Evolutionary conservation across 2,797 vertebrate genomes (phyloP), one percentile per base, ranked within the genome.

Genomic region (Malurus leucopterus): DNA sequence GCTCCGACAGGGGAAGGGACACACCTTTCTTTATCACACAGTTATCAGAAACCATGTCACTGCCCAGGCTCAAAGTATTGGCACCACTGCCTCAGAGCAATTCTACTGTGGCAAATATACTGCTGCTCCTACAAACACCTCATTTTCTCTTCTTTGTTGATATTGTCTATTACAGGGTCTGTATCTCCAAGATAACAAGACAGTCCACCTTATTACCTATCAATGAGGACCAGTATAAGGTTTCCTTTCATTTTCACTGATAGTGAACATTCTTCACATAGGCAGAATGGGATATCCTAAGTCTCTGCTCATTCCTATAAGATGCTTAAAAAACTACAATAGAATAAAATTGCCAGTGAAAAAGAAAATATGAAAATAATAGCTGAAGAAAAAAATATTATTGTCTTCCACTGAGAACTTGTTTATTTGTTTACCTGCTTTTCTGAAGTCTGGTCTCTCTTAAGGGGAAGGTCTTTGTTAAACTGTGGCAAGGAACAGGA

Each of bases 181-280:
- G 40, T 46, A 58, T 49, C 65, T 87, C 47, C 44, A 38, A 88
- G 62, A 68, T 71, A 91, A 77, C 17, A 61, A 86, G 47, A 11
- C 47, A 62, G 44, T 51, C 54, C 36, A 55, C 84, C 55, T 86
- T 79, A 76, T 61, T 57, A 67, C 30, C 70, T 54, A 41, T 68
- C 71, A 86, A 84, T 74, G 54, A 87, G 21, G n/a, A 74, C 85
- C 47, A 54, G 29, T 49, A 77, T 27, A 68, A 85, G 49, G 23
- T 53, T 92, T 77, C 29, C 34, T 80, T 86, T 90, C 75, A 59
- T 91, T 87, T 85, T 89, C 51, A 76, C 54, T 64, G 68, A 89
- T n/a, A 76, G 29, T 21, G 11, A 79, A 74, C 50, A 83, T 77
- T 90, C 40, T 82, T 62, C 68, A 61, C 47, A 19, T n/a, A 81